phyloP scores from a whole-genome alignment of 2,797 vertebrate genomes.

The Cephalopachus bancanus region DNA sequence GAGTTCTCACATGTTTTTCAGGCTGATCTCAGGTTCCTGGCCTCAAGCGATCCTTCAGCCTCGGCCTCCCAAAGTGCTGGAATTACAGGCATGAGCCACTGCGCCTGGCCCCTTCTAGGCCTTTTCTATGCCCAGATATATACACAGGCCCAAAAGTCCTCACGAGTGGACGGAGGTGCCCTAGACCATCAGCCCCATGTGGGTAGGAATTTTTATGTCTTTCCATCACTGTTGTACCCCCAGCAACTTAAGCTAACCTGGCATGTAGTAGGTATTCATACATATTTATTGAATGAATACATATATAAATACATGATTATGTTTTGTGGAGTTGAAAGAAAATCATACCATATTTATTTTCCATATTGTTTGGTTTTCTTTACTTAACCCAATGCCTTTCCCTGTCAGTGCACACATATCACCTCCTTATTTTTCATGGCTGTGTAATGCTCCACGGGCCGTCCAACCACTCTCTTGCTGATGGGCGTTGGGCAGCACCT shows the following conservation, averaged over 20 bases:
- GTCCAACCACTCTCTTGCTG: neutral
- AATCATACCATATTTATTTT: neutral
- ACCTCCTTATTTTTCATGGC: neutral
- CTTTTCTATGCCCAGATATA: neutral
- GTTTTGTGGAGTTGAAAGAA: neutral
- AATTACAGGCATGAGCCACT: no score
- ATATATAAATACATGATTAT: neutral
- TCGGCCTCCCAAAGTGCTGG: no score
- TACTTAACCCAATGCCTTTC: neutral
- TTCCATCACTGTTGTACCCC: neutral
- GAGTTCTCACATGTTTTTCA: no score
- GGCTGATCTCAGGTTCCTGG: no score
- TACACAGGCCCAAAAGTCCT: no score
- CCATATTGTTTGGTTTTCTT: neutral
- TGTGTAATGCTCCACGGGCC: neutral
- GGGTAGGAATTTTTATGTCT: neutral
- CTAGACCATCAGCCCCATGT: neutral
- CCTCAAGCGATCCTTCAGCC: no score
- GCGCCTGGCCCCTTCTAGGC: neutral
- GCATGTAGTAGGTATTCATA: neutral
- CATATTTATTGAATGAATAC: no score
- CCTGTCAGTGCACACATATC: neutral
- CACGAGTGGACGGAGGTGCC: neutral
- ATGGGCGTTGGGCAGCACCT: neutral
- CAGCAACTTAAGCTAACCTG: neutral